Evolutionary conservation across 2,888 invertebrate genomes (phyloP).

Genomic region (Saturnia japonica): DNA sequence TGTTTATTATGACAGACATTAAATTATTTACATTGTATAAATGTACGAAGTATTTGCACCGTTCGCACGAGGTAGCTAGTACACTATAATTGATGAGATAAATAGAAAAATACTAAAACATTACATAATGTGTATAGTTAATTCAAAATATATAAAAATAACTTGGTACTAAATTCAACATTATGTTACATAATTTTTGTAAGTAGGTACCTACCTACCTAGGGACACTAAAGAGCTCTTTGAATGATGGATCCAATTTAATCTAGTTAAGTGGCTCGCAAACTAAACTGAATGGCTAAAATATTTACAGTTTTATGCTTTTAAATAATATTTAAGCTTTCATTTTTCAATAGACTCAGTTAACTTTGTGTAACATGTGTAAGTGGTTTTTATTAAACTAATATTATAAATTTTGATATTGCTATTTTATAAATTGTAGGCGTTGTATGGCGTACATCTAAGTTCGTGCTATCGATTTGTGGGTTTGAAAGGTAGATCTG

Average conservation of each 20-base stretch:
- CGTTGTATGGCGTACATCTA: neutral
- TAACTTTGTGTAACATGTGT: neutral
- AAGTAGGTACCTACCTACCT: too few species aligned
- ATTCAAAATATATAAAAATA: too few species aligned
- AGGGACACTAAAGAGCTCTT: neutral
- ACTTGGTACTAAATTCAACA: too few species aligned
- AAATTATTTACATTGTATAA: too few species aligned
- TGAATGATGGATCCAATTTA: neutral
- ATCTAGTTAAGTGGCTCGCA: neutral
- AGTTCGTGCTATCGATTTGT: neutral
- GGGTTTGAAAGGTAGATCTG: too few species aligned
- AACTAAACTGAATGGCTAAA: neutral
- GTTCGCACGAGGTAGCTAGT: too few species aligned
- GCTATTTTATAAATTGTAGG: neutral
- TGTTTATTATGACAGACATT: too few species aligned
- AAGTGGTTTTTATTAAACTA: neutral
- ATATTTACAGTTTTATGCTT: neutral
- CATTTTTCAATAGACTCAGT: neutral
- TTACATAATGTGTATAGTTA: too few species aligned
- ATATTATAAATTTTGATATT: neutral
- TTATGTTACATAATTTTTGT: neutral
- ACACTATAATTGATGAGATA: too few species aligned
- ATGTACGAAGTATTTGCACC: too few species aligned
- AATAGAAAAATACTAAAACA: too few species aligned
- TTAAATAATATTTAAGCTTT: neutral